Percentiles rank a stretch among this genome's conserved stretches.
Conservation (phyloP, 2,113 vertebrate genomes). For the Plectropomus leopardus region DNA sequence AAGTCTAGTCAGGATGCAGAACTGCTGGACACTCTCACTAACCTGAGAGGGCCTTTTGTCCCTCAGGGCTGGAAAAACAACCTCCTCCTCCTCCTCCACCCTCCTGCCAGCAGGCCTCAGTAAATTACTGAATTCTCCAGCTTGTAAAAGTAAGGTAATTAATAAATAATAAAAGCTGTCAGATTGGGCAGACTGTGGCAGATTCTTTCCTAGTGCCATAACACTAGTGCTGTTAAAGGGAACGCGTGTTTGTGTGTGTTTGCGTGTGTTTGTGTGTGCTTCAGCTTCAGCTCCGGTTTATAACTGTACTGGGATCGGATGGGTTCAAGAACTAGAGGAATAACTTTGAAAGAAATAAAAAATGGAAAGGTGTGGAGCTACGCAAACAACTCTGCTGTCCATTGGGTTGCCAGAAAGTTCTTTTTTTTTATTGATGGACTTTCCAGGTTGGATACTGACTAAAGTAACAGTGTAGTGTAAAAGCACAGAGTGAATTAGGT, state of each 20-base stretch:
- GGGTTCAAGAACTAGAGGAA: conserved; percentile 39
- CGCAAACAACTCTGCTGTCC: conserved; percentile 28
- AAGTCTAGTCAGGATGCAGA: conserved; percentile 61
- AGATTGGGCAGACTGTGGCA: conserved; percentile 74
- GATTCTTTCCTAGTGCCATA: conserved; percentile 86
- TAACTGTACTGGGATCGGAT: conserved; percentile 39
- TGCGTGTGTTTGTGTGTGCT: conserved; percentile 43
- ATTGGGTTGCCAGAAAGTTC: conserved; percentile 40
- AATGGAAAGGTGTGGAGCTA: conserved; percentile 20
- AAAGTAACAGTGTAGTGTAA: conserved; percentile 23
- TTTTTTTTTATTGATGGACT: conserved; percentile 18
- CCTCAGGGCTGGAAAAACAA: conserved; percentile 83
- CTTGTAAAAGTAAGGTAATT: conserved; percentile 82
- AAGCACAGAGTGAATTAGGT: conserved; percentile 31
- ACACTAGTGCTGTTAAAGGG: conserved; percentile 71
- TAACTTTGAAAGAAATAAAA: conserved; percentile 30
- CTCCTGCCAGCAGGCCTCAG: conserved; percentile 75
- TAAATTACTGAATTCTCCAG: conserved; percentile 79
- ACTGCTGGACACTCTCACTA: conserved; percentile 58
- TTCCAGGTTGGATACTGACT: conserved; percentile 27
- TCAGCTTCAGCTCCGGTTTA: conserved; percentile 47
- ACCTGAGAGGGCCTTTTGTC: conserved; percentile 79
- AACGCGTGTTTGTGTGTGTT: conserved; percentile 41
- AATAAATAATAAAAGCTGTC: conserved; percentile 84
- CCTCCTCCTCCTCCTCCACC: conserved; percentile 53